Evolutionary conservation across 2,113 vertebrate species (phyloP), one percentile per base, ranked within the genome.

Genomic region (Hystrix cristata): DNA sequence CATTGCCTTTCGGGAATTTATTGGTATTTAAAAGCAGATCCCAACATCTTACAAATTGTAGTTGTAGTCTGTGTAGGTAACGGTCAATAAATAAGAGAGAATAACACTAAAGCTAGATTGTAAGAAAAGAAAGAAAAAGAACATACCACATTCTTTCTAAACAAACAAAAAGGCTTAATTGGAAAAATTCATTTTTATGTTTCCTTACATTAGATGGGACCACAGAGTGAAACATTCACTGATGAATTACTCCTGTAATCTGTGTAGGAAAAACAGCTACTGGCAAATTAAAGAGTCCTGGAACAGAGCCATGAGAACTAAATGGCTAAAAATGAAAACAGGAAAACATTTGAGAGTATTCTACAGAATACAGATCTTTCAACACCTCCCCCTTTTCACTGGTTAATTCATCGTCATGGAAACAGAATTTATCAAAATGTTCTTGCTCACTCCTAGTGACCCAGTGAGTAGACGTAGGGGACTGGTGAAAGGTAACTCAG

Each of bases 331-430:
- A 98, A 98, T 98, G 98, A 98, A 98, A 99, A 98, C 98, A 98
- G 98, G 98, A 98, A 98, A 98, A 98, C 97, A 98, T 98, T 98
- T 98, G 97, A 98, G 98, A 97, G 97, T 98, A 98, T 99, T 98
- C 98, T 98, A 96, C 97, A 98, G 98, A 98, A 98, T 98, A 98
- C 93, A 97, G 98, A 98, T 98, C 98, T 98, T 98, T 97, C 98
- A 98, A 97, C 97, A 98, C 98, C 98, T 98, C 98, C 98, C 98
- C 95, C 94, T 98, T 98, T 97, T 97, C 98, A 98, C 97, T 98
- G 97, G 98, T 97, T 98, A 98, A 99, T 98, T 98, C 98, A 99
- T 99, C 97, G 99, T 98, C 99, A 99, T 99, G 98, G 98, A 98
- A 99, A 99, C 99, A 96, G 98, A 98, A 99, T 99, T 98, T 98